Conservation (phyloP, 2,888 invertebrate species). For the Heteromyza rotundicornis region DNA sequence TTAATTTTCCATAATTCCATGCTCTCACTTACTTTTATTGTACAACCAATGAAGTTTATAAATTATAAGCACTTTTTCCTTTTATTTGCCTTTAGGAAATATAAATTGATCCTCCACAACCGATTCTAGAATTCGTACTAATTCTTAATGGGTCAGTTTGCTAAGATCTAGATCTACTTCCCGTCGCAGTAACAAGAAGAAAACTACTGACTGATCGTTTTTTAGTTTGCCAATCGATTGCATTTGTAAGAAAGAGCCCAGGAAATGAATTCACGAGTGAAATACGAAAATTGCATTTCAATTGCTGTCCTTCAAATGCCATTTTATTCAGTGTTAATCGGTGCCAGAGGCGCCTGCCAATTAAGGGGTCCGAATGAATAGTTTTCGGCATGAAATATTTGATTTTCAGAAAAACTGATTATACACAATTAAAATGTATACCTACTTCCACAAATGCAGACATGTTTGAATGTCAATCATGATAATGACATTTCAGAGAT, state of each 20-base stretch:
- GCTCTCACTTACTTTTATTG: too few species aligned
- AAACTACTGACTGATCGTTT: conserved; percentile 5
- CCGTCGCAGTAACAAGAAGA: conserved; percentile 6
- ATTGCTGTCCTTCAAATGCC: conserved; percentile 39
- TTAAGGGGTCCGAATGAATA: too few species aligned
- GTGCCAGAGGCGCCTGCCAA: conserved; percentile 31
- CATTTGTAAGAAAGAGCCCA: neutral
- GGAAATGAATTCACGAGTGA: conserved; percentile 14
- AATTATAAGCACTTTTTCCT: neutral
- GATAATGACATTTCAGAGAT: too few species aligned
- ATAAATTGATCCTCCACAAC: conserved; percentile 26
- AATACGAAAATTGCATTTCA: neutral
- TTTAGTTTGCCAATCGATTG: conserved; percentile 3
- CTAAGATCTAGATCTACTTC: conserved; percentile 43
- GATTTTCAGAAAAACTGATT: too few species aligned
- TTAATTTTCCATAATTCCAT: too few species aligned
- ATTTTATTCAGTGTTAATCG: conserved; percentile 31
- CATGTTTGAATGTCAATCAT: too few species aligned
- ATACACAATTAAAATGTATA: too few species aligned
- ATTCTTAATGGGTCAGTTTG: conserved; percentile 51
- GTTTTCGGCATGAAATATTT: neutral
- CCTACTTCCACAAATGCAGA: too few species aligned
- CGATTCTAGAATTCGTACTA: conserved; percentile 55
- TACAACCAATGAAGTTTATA: too few species aligned
- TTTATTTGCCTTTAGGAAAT: neutral